A percentile compares a stretch with the other conserved stretches of the same genome.
Evolutionary conservation across 2,797 vertebrate species (phyloP).

Genomic region (Trachurus trachurus): DNA sequence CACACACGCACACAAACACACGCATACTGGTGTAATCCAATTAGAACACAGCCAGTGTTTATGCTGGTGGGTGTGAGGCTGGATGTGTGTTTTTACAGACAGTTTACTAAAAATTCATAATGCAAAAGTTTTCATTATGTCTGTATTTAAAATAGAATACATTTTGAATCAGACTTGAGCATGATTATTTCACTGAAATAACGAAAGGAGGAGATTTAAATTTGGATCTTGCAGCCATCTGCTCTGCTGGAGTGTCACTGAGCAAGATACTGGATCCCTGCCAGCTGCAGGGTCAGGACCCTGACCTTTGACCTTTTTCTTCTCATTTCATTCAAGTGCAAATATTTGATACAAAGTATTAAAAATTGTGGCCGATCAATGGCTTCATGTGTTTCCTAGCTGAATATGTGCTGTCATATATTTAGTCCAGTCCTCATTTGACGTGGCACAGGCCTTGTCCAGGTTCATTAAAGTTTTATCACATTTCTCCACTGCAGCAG

Average conservation of each 20-base stretch:
- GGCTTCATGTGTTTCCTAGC: background rate
- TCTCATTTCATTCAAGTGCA: background rate
- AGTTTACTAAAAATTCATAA: slow-evolving; percentile 52
- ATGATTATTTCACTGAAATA: slow-evolving; percentile 1
- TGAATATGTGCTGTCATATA: background rate
- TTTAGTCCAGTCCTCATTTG: background rate
- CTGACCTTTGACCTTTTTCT: slow-evolving; percentile 26
- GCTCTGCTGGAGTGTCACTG: background rate
- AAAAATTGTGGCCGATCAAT: background rate
- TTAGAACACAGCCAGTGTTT: slow-evolving; percentile 72
- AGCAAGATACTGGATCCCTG: background rate
- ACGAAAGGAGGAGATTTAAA: background rate
- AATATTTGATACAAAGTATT: background rate
- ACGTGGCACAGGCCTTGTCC: background rate
- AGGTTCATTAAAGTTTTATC: slow-evolving; percentile 22
- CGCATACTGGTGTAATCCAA: slow-evolving; percentile 72
- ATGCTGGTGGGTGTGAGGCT: slow-evolving; percentile 42
- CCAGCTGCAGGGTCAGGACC: background rate
- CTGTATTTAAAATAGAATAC: slow-evolving; percentile 21
- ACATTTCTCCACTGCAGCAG: slow-evolving; percentile 16
- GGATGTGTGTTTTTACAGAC: slow-evolving; percentile 33
- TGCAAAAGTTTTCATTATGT: slow-evolving; percentile 44
- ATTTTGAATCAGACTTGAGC: slow-evolving; percentile 25
- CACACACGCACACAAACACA: slow-evolving; percentile 31
- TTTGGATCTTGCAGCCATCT: background rate